phyloP scores from a whole-genome alignment of 1,140 invertebrate species.

The Telenomus remus region DNA sequence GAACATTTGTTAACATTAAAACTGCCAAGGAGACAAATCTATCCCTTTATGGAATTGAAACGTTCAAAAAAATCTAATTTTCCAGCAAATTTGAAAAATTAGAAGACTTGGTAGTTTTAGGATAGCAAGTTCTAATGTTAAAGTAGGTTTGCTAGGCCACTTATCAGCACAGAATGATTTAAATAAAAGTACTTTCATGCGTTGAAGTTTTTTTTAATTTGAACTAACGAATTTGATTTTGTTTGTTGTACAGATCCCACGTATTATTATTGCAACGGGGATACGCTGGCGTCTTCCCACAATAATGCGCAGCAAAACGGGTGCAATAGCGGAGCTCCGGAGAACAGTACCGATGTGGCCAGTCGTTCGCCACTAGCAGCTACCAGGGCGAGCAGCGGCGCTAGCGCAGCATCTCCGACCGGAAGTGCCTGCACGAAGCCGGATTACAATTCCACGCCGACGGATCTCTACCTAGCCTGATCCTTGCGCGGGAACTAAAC shows the following conservation, averaged over 20 bases:
- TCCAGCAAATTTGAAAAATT: too few relatives aligned
- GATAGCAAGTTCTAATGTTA: too few relatives aligned
- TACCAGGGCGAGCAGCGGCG: slow-evolving; percentile 82
- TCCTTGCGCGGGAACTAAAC: slow-evolving; percentile 32
- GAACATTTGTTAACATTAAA: too few relatives aligned
- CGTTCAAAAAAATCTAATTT: too few relatives aligned
- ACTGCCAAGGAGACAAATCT: too few relatives aligned
- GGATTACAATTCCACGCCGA: slow-evolving; percentile 75
- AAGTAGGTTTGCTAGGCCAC: too few relatives aligned
- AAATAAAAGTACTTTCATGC: too few relatives aligned
- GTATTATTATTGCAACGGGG: slow-evolving; percentile 81
- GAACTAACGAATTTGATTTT: too few relatives aligned
- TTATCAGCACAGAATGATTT: too few relatives aligned
- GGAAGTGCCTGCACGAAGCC: slow-evolving; percentile 82
- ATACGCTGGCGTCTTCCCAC: slow-evolving; percentile 75
- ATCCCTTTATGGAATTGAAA: too few relatives aligned
- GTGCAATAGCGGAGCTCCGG: slow-evolving; percentile 68
- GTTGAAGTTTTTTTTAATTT: too few relatives aligned
- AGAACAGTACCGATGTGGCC: slow-evolving; percentile 72
- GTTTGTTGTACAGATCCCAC: slow-evolving; percentile 76
- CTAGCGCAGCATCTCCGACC: slow-evolving; percentile 82
- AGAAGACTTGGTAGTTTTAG: too few relatives aligned
- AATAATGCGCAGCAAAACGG: slow-evolving; percentile 69
- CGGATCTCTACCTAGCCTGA: slow-evolving; percentile 76
- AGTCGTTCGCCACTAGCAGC: slow-evolving; percentile 82